Evolutionary conservation across 1,140 invertebrate species (phyloP).

Genomic region (Ridgeia piscesae): DNA sequence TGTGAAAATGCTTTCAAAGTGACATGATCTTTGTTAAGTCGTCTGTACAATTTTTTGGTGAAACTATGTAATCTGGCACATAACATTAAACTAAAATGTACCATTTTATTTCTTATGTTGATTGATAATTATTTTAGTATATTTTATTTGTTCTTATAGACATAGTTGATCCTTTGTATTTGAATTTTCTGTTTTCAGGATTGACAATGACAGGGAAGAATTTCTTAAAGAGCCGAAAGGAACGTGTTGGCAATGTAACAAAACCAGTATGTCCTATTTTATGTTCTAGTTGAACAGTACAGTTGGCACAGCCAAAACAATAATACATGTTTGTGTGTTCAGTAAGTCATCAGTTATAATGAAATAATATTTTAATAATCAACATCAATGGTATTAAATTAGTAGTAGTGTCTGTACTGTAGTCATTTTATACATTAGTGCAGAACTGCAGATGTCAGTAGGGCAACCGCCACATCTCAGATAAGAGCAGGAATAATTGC

Average conservation of each 20-base stretch:
- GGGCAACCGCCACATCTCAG: too few relatives aligned
- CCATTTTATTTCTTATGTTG: neutral
- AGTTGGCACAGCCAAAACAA: neutral
- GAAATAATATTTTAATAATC: neutral
- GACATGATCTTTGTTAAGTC: too few relatives aligned
- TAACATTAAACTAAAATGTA: neutral
- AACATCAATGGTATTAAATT: neutral
- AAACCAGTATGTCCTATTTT: neutral
- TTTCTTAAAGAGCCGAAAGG: neutral
- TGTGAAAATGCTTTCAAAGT: too few relatives aligned
- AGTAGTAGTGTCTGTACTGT: neutral
- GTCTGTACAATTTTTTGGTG: too few relatives aligned
- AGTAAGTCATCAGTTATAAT: neutral
- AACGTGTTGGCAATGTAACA: neutral
- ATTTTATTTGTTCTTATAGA: neutral
- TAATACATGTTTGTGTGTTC: neutral
- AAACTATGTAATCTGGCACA: too few relatives aligned
- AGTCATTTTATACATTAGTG: neutral
- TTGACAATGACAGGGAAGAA: constrained; percentile 32
- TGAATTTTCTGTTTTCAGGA: neutral
- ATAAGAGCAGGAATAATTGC: too few relatives aligned
- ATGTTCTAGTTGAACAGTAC: neutral
- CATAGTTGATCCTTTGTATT: neutral
- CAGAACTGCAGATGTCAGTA: too few relatives aligned
- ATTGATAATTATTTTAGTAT: neutral